phyloP scores from a whole-genome alignment of 1,140 invertebrate genomes.

The Neodiprion pinetum region DNA sequence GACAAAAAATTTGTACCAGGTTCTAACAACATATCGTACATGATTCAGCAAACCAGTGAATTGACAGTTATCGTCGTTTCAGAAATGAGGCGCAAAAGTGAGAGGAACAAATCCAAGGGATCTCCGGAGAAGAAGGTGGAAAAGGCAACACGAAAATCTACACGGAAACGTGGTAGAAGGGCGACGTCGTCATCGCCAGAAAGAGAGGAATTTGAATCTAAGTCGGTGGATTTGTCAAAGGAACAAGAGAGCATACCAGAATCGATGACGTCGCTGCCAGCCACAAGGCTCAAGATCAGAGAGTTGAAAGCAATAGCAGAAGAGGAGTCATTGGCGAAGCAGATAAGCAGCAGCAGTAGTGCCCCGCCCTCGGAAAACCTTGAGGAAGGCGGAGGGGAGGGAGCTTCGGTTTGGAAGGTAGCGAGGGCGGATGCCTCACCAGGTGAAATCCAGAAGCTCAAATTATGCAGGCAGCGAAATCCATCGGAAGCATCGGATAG shows the following conservation, averaged over 20 bases:
- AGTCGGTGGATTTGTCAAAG: background rate
- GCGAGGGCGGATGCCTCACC: conserved; percentile 62
- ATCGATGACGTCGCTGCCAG: background rate
- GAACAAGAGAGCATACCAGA: background rate
- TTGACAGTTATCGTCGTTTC: conserved; percentile 9
- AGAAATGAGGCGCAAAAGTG: conserved; percentile 60
- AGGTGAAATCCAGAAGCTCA: conserved; percentile 64
- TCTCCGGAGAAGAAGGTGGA: conserved; percentile 58
- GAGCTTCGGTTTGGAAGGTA: conserved; percentile 62
- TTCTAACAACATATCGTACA: too few relatives aligned
- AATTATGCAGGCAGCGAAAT: conserved; percentile 60
- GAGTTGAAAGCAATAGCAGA: conserved; percentile 25
- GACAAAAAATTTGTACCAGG: too few relatives aligned
- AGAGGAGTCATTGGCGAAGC: conserved; percentile 28
- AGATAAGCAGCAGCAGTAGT: conserved; percentile 30
- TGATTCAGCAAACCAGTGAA: too few relatives aligned
- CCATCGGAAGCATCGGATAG: conserved; percentile 55
- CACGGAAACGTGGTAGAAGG: conserved; percentile 46
- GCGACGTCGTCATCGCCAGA: conserved; percentile 55
- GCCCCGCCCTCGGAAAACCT: conserved; percentile 9
- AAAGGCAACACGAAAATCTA: conserved; percentile 54
- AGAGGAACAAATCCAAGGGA: conserved; percentile 58
- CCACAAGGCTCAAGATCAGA: conserved; percentile 14
- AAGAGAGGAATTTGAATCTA: conserved; percentile 34
- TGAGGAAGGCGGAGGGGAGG: conserved; percentile 36